Percentiles rank a stretch among this genome's conserved stretches.
Conservation (phyloP, 2,888 invertebrate genomes). For the Cantharis lateralis region DNA sequence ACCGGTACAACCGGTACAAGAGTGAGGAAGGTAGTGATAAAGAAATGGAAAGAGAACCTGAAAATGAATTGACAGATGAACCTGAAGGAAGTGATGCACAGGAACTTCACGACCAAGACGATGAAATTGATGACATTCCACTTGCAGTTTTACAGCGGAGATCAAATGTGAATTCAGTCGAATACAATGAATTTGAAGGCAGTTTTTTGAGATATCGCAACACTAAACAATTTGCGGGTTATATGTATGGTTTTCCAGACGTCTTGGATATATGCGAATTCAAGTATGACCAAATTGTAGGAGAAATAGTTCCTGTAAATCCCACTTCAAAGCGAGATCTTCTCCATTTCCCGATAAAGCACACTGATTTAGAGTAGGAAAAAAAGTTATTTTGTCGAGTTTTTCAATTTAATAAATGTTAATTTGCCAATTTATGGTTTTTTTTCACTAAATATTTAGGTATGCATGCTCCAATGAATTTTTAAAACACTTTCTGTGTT, state of each 20-base stretch:
- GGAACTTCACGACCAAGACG: background rate
- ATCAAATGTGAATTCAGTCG: background rate
- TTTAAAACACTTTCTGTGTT: background rate
- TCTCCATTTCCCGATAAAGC: no score
- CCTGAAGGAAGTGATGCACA: background rate
- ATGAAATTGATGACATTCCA: background rate
- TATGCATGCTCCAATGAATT: background rate
- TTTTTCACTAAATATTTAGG: background rate
- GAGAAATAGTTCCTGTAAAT: background rate
- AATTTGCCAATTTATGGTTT: background rate
- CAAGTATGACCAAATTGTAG: background rate
- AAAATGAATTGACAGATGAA: background rate
- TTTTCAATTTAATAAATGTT: no score
- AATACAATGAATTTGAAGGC: background rate
- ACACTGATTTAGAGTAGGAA: no score
- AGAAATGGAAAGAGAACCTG: background rate
- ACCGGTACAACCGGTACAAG: background rate
- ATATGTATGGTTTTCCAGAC: background rate
- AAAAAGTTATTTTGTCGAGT: no score
- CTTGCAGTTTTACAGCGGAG: background rate
- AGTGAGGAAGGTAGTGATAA: background rate
- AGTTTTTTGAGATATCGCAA: background rate
- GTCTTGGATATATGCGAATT: background rate
- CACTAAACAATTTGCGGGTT: background rate
- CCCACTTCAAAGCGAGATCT: background rate